Conservation (phyloP, 2,113 vertebrate species). For the Sceloporus tristichus region DNA sequence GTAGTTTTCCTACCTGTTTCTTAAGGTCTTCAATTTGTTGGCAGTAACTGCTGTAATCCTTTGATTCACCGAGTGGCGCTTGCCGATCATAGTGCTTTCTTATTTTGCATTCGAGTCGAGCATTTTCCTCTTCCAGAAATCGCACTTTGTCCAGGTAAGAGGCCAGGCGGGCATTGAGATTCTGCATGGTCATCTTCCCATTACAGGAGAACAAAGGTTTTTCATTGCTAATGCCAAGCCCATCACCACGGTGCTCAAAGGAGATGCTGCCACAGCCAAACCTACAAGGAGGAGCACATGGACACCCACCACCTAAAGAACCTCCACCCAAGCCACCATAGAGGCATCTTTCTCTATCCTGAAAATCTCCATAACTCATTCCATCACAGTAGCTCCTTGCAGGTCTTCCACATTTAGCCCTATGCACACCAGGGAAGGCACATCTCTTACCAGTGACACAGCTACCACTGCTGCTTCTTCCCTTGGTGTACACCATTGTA, state of each 20-base stretch:
- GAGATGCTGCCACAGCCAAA: constrained; percentile 58
- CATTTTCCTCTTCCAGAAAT: constrained; percentile 73
- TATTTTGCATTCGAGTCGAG: constrained; percentile 74
- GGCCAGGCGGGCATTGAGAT: constrained; percentile 77
- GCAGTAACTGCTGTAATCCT: constrained; percentile 73
- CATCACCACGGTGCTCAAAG: constrained; percentile 34
- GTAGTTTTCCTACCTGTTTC: constrained; percentile 65
- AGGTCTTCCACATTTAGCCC: constrained; percentile 53
- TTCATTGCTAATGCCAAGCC: constrained; percentile 41
- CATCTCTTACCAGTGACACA: constrained; percentile 61
- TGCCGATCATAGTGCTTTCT: constrained; percentile 80
- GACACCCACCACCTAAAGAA: constrained; percentile 47
- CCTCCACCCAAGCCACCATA: constrained; percentile 58
- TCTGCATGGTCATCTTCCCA: constrained; percentile 79
- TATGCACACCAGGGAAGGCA: constrained; percentile 46
- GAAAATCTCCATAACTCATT: constrained; percentile 55
- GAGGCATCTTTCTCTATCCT: constrained; percentile 57
- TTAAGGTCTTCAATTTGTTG: constrained; percentile 75
- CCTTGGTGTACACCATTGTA: constrained; percentile 58
- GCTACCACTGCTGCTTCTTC: constrained; percentile 63
- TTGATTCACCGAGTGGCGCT: constrained; percentile 51
- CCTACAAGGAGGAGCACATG: constrained; percentile 50
- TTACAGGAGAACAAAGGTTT: constrained; percentile 67
- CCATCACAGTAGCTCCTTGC: constrained; percentile 68
- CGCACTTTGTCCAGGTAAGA: constrained; percentile 79